These are phyloP conservation scores for Dexiosoma caninum DNA, from an alignment of 2,888 invertebrate species.

Conservation along the genomic window DNA sequence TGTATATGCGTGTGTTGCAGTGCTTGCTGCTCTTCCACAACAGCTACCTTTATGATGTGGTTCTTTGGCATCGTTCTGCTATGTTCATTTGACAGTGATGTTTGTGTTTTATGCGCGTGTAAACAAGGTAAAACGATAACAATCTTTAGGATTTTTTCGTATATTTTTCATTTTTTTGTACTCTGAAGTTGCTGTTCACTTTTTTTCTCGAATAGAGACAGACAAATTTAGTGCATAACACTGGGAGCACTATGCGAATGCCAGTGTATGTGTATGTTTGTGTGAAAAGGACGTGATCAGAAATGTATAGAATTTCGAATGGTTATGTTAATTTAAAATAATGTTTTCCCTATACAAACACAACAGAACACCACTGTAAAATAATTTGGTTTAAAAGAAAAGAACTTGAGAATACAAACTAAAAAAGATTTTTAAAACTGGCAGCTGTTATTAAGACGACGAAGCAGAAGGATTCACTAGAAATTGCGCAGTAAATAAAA, in stretches of 20 bases:
- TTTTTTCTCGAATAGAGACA: conserved; percentile 24
- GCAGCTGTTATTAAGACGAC: conserved; percentile 55
- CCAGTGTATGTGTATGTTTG: neutral
- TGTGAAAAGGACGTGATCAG: conserved; percentile 44
- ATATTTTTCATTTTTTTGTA: neutral
- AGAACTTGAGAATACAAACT: neutral
- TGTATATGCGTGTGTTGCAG: conserved; percentile 5
- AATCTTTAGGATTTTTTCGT: conserved; percentile 44
- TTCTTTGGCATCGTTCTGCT: conserved; percentile 47
- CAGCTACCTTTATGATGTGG: conserved; percentile 12
- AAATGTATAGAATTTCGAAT: conserved; percentile 53
- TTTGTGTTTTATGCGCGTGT: conserved; percentile 67
- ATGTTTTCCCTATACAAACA: conserved; percentile 38
- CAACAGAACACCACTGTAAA: conserved; percentile 10
- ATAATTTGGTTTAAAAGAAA: neutral
- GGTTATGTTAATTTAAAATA: conserved; percentile 57
- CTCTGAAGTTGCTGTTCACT: conserved; percentile 9
- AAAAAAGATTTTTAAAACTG: conserved; percentile 53
- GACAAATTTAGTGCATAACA: conserved; percentile 10
- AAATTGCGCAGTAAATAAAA: conserved; percentile 61
- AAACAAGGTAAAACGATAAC: conserved; percentile 71
- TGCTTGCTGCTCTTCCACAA: neutral
- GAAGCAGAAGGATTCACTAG: conserved; percentile 53
- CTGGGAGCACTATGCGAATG: conserved; percentile 20
- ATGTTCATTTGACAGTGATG: conserved; percentile 64